phyloP scores from a whole-genome alignment of 2,888 invertebrate genomes.

The Clunio marinus region DNA sequence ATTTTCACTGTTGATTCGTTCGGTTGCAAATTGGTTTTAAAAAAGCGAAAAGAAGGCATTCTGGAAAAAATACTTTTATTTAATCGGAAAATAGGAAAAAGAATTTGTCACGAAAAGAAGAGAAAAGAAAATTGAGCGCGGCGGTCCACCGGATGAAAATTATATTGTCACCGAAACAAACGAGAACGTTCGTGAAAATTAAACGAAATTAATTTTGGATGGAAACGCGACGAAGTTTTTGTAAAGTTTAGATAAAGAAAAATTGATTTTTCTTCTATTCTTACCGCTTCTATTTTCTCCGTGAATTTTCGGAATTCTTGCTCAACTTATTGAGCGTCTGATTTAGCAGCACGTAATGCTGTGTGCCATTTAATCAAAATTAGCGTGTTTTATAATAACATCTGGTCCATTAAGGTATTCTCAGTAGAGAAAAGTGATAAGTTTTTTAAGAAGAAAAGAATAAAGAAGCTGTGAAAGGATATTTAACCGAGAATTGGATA shows the following conservation, averaged over 20 bases:
- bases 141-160: neutral
- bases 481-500: too few species aligned
- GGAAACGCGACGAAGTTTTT: neutral
- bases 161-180: too few species aligned
- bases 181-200: too few species aligned
- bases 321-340: neutral
- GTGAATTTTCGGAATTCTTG: neutral
- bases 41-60: neutral
- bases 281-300: too few species aligned
- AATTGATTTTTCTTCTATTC: neutral
- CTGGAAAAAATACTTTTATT: neutral
- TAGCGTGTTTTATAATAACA: neutral
- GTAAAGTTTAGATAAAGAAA: neutral
- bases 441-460: too few species aligned
- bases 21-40: neutral
- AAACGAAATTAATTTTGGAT: too few species aligned
- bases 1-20: constrained; percentile 36
- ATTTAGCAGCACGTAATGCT: neutral
- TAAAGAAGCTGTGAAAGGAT: too few species aligned
- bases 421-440: too few species aligned
- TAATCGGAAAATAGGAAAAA: neutral
- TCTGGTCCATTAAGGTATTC: too few species aligned
- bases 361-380: neutral
- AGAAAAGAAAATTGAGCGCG: constrained; percentile 4
- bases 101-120: neutral